phyloP scores from a whole-genome alignment of 2,113 vertebrate genomes.

The Hucho hucho region DNA sequence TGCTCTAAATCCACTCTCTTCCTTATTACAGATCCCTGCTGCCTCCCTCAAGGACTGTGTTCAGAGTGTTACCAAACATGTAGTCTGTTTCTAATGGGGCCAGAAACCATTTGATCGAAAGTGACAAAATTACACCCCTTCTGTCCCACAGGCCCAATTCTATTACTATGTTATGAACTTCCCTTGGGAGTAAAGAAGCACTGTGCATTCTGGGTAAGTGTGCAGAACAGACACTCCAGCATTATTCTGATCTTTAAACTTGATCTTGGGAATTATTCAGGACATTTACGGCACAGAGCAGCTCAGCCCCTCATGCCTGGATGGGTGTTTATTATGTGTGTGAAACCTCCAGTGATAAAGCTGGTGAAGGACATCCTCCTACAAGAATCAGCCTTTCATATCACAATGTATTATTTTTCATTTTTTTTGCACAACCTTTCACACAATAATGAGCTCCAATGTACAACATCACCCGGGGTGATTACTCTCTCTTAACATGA shows the following conservation, averaged over 20 bases:
- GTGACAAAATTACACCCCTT: slow-evolving; percentile 68
- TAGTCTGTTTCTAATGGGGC: slow-evolving; percentile 30
- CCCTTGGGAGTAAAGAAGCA: slow-evolving; percentile 48
- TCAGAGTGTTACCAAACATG: slow-evolving; percentile 49
- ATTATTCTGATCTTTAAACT: slow-evolving; percentile 47
- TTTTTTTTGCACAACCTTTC: slow-evolving; percentile 25
- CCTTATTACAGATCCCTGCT: slow-evolving; percentile 44
- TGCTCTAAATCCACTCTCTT: slow-evolving; percentile 51
- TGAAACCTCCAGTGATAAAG: slow-evolving; percentile 16
- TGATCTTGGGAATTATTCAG: slow-evolving; percentile 38
- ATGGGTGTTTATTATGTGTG: slow-evolving; percentile 10
- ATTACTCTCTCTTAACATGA: slow-evolving; percentile 19
- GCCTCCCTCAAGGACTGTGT: slow-evolving; percentile 42
- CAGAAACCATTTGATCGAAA: slow-evolving; percentile 68
- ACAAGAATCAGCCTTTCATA: slow-evolving; percentile 24
- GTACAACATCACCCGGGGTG: slow-evolving; percentile 32
- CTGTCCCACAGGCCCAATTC: slow-evolving; percentile 61
- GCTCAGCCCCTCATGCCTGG: not conserved
- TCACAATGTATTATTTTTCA: not conserved
- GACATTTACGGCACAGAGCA: slow-evolving; percentile 6
- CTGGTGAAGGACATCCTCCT: slow-evolving; percentile 22
- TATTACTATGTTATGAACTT: slow-evolving; percentile 58
- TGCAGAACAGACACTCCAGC: slow-evolving; percentile 21
- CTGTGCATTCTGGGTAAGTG: slow-evolving; percentile 2
- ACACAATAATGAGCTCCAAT: slow-evolving; percentile 43